Conservation (phyloP, 2,113 vertebrate genomes). For the Vulpes lagopus region DNA sequence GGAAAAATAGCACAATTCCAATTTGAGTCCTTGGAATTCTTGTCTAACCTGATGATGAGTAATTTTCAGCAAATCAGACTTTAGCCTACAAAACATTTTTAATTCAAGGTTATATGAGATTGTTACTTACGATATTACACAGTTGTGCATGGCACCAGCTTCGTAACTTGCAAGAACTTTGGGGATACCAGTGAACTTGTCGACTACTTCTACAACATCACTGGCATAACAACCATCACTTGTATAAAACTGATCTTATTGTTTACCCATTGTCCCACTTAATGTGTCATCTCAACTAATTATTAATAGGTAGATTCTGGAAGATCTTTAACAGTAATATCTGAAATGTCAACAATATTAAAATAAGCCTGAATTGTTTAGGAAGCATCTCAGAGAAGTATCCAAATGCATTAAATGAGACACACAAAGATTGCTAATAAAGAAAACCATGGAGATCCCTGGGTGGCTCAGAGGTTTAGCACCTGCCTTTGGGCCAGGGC, state of each 20-base stretch:
- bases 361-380: not conserved
- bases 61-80: slow-evolving; percentile 37
- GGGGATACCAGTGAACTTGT: not conserved
- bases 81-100: slow-evolving; percentile 11
- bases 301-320: not conserved
- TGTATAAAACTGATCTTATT: not conserved
- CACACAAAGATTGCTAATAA: not conserved
- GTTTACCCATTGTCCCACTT: not conserved
- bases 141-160: not conserved
- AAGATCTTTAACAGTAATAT: not conserved
- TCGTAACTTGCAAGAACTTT: not conserved
- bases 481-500: too few relatives aligned
- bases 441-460: not conserved
- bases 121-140: not conserved
- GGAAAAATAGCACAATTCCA: not conserved
- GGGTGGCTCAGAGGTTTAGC: too few relatives aligned
- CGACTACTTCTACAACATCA: not conserved
- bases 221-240: not conserved
- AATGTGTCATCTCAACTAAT: not conserved
- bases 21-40: not conserved
- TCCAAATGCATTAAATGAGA: slow-evolving; percentile 22
- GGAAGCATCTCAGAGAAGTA: not conserved
- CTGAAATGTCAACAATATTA: not conserved
- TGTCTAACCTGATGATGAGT: not conserved
- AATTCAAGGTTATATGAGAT: slow-evolving; percentile 19